phyloP scores from a whole-genome alignment of 2,888 invertebrate species.

The Miltochrista miniata region DNA sequence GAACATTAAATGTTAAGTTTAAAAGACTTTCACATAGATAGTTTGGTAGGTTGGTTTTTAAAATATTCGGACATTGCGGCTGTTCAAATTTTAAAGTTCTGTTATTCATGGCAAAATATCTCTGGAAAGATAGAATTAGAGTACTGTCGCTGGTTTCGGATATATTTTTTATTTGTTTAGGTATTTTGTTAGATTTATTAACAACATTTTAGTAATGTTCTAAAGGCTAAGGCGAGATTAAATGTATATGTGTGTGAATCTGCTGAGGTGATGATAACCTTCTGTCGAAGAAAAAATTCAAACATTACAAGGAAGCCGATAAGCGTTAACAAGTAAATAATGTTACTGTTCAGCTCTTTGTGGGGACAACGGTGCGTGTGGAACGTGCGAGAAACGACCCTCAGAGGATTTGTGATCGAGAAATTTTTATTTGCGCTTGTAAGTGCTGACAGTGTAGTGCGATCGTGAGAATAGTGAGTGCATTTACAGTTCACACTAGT shows the following conservation, averaged over 20 bases:
- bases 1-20: conserved; percentile 32
- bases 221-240: too few relatives aligned
- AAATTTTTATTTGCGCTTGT: conserved; percentile 79
- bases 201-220: too few relatives aligned
- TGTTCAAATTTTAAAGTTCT: not conserved
- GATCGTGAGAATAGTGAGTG: conserved; percentile 40
- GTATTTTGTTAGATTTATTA: too few relatives aligned
- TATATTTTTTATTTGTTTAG: too few relatives aligned
- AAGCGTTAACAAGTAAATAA: conserved; percentile 45
- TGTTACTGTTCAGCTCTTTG: conserved; percentile 53
- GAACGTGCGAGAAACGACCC: conserved; percentile 65
- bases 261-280: too few relatives aligned
- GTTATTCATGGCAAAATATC: not conserved
- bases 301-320: conserved; percentile 12
- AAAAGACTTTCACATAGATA: not conserved
- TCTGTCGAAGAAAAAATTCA: too few relatives aligned
- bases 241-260: too few relatives aligned
- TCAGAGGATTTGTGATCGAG: conserved; percentile 68
- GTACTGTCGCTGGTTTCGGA: too few relatives aligned
- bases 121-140: not conserved
- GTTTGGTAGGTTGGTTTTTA: not conserved
- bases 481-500: conserved; percentile 40
- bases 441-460: conserved; percentile 65
- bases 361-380: conserved; percentile 54
- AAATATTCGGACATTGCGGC: too few relatives aligned